Percentiles rank a stretch among this genome's conserved stretches.
Conservation (phyloP, 2,797 vertebrate species). For the Xiphorhynchus erythropygius region DNA sequence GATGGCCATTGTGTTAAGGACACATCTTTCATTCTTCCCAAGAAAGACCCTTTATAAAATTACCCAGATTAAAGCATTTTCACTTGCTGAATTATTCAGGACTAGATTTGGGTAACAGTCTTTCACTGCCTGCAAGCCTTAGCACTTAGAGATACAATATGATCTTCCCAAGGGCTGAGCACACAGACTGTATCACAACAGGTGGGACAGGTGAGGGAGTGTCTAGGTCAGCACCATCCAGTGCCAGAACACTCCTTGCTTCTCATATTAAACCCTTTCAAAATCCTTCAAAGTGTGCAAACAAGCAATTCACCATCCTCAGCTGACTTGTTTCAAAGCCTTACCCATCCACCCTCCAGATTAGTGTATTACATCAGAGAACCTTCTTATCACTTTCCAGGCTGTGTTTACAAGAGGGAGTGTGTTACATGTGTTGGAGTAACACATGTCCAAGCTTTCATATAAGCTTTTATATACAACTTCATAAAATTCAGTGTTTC, state of each 20-base stretch:
- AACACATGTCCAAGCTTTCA: background rate
- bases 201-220: background rate
- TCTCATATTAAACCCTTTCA: background rate
- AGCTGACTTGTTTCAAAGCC: background rate
- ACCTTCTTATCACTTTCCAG: background rate
- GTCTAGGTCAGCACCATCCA: background rate
- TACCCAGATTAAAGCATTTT: background rate
- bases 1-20: background rate
- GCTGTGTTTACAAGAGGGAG: background rate
- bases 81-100: background rate
- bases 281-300: background rate
- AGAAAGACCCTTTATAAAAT: background rate
- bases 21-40: background rate
- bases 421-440: background rate
- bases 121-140: background rate
- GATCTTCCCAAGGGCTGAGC: background rate
- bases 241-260: background rate
- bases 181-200: background rate
- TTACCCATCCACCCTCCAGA: background rate
- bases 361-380: background rate
- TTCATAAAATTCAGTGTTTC: background rate
- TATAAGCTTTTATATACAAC: background rate
- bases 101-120: background rate
- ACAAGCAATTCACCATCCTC: background rate
- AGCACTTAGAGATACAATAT: background rate